A percentile compares a stretch with the other conserved stretches of the same genome.
Evolutionary conservation across 2,888 invertebrate species (phyloP).

Genomic region (Coenonympha glycerion): DNA sequence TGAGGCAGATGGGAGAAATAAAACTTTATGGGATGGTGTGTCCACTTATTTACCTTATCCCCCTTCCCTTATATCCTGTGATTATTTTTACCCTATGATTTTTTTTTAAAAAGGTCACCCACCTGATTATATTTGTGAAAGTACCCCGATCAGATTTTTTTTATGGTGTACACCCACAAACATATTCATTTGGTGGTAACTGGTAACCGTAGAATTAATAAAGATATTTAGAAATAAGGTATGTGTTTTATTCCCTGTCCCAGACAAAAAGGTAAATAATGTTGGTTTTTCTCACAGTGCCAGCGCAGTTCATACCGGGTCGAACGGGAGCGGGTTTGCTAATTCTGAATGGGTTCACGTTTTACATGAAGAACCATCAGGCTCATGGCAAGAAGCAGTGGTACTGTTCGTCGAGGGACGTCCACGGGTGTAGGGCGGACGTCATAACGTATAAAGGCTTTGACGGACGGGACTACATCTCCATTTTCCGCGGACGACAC

Average conservation of each 20-base stretch:
- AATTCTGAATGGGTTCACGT: slow-evolving; percentile 66
- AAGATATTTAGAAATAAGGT: slow-evolving; percentile 27
- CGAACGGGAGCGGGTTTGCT: slow-evolving; percentile 64
- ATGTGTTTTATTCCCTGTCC: slow-evolving; percentile 35
- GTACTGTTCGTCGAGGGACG: slow-evolving; percentile 69
- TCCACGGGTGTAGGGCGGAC: slow-evolving; percentile 65
- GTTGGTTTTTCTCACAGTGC: slow-evolving; percentile 55
- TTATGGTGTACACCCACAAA: slow-evolving; percentile 1
- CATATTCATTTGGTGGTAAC: slow-evolving; percentile 12
- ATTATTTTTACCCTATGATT: not conserved
- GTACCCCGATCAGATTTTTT: not conserved
- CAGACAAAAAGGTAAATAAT: slow-evolving; percentile 30
- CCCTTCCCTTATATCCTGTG: slow-evolving; percentile 33
- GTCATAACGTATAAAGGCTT: slow-evolving; percentile 65
- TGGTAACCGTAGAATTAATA: slow-evolving; percentile 25
- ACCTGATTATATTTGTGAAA: slow-evolving; percentile 1
- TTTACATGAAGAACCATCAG: slow-evolving; percentile 71
- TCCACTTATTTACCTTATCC: slow-evolving; percentile 49
- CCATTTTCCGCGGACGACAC: slow-evolving; percentile 64
- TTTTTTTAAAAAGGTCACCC: not conserved
- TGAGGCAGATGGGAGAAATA: slow-evolving; percentile 32
- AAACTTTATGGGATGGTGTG: slow-evolving; percentile 37
- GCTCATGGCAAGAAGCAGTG: slow-evolving; percentile 70
- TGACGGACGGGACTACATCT: slow-evolving; percentile 66
- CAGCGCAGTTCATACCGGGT: slow-evolving; percentile 67